These are phyloP conservation scores for Phanerotoma sp. DNA, from an alignment of 2,888 invertebrate genomes.

Conservation along the genomic window DNA sequence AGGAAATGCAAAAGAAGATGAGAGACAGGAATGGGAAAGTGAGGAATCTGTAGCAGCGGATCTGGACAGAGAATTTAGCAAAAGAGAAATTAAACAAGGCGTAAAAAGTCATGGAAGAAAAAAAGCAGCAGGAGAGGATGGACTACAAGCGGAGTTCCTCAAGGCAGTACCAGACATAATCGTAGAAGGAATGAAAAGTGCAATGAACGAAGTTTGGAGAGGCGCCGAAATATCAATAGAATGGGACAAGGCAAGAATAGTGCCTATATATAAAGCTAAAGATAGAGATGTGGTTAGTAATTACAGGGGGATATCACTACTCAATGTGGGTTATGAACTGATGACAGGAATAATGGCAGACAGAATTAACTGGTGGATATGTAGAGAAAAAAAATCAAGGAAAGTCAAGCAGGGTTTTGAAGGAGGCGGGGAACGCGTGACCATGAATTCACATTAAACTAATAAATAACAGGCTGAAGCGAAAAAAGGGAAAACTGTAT, in stretches of 20 bases:
- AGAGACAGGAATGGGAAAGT: too few species aligned
- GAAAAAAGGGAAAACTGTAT: background rate
- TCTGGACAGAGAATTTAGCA: background rate
- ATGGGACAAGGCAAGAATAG: constrained; percentile 14
- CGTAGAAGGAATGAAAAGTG: background rate
- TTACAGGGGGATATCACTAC: constrained; percentile 14
- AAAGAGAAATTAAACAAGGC: background rate
- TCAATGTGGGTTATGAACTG: constrained; percentile 7
- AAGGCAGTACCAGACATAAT: background rate
- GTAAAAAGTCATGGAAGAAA: background rate
- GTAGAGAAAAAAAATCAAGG: background rate
- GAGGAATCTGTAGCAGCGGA: too few species aligned
- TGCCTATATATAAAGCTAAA: constrained; percentile 11
- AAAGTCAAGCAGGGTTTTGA: background rate
- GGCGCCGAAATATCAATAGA: background rate
- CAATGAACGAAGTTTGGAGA: background rate
- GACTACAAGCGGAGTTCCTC: constrained; percentile 17
- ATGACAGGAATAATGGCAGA: background rate
- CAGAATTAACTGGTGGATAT: background rate
- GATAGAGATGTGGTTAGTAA: background rate
- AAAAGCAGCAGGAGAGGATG: constrained; percentile 10
- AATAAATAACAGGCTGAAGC: background rate
- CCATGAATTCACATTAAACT: background rate
- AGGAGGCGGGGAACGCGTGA: background rate
- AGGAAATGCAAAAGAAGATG: background rate